Evolutionary conservation across 2,797 vertebrate species (phyloP).

Genomic region (Hydrocynus forskahlii): DNA sequence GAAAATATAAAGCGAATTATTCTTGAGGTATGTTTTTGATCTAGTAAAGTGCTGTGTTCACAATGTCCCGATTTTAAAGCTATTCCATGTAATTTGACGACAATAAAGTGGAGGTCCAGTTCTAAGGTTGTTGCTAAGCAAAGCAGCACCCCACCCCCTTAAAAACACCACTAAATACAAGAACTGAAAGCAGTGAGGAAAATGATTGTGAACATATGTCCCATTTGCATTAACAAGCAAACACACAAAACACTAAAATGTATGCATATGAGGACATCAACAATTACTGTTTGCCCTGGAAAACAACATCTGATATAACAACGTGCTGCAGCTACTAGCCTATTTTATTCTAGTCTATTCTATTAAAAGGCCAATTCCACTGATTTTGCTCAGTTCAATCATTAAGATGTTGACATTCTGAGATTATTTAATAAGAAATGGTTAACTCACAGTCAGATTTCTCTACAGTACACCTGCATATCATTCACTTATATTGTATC

Average conservation of each 20-base stretch:
- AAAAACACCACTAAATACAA: no score
- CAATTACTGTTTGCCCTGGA: neutral
- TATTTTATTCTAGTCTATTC: no score
- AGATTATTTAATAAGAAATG: no score
- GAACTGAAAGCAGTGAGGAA: neutral
- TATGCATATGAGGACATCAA: constrained; percentile 1
- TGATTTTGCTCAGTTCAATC: no score
- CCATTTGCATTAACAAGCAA: constrained; percentile 24
- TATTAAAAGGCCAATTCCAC: no score
- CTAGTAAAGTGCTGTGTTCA: constrained; percentile 29
- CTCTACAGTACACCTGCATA: no score
- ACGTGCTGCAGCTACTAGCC: neutral
- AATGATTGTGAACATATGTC: constrained; percentile 25
- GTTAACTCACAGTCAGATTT: no score
- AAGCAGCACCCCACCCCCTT: neutral
- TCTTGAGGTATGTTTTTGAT: constrained; percentile 43
- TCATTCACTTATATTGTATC: no score
- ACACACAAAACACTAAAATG: constrained; percentile 11
- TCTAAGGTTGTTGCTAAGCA: neutral
- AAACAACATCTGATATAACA: constrained; percentile 17
- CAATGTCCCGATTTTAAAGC: constrained; percentile 31
- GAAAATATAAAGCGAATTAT: constrained; percentile 35
- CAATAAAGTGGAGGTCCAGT: neutral
- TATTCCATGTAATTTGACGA: constrained; percentile 19
- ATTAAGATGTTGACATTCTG: no score